Evolutionary conservation across 2,888 invertebrate genomes (phyloP), one percentile per base, ranked within the genome.

Genomic region (Drosophila antonietae): DNA sequence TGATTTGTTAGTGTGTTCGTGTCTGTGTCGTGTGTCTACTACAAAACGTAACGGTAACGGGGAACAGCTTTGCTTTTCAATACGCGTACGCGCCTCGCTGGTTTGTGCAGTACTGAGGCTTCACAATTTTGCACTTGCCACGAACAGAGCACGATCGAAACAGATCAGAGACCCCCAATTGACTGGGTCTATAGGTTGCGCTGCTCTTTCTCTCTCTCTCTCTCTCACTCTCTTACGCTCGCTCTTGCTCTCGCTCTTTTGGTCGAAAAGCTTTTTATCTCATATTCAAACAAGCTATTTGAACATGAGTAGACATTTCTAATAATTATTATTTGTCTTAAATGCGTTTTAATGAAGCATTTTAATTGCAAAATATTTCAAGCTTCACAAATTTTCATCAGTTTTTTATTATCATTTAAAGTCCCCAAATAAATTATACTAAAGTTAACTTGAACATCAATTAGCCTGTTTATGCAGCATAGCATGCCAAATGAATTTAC

Each of bases 91-190:
- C 89, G 89, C 79, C 68, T 85, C 88, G 86, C 77, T 86, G 73
- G 90, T 80, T 80, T 79, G 76, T 87, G 83, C 75, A 80, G 79
- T 90, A 90, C 90, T 89, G 81, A 76, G 75, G 67, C 71, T 76
- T 75, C 70, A 65, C 70, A 63, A 70, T 76, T 88, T 88, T 78
- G 86, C 90, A 90, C 90, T 86, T 90, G 90, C 89, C 75, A 66
- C 74, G 61, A 83, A 31, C 73, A 62, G 67, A 73, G 64, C 78
- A 59, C 23, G 18, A 57, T 69, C 64, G 64, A 43, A 35, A 57
- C 77, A 61, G 63, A 71, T 61, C 77, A 55, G 53, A 73, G 53
- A 73, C 46, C 41, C 44, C 52, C 52, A 73, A 23, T 71, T 33
- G 43, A 49, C 46, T 51, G 41, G 69, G 56, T 62, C 49, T 35